Conservation (phyloP, 2,113 vertebrate genomes). For the Kryptolebias marmoratus region DNA sequence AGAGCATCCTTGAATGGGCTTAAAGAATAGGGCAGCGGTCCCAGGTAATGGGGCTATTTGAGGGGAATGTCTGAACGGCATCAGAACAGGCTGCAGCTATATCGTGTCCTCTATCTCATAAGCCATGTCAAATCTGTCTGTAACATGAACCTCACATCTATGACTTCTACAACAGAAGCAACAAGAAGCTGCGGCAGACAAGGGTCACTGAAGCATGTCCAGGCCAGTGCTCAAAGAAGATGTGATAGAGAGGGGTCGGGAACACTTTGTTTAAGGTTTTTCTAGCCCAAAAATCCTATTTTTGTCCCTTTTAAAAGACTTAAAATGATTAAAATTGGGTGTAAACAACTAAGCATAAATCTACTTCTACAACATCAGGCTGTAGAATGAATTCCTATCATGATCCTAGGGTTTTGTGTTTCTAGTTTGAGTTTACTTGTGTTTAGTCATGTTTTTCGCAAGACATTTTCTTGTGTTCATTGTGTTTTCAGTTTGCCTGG, state of each 20-base stretch:
- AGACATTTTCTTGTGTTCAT: too few relatives aligned
- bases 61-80: constrained; percentile 55
- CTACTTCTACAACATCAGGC: too few relatives aligned
- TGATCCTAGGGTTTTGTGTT: too few relatives aligned
- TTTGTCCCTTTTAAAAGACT: not conserved
- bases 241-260: not conserved
- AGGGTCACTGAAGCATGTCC: constrained; percentile 81
- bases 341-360: too few relatives aligned
- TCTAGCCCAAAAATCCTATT: not conserved
- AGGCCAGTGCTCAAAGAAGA: constrained; percentile 28
- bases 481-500: too few relatives aligned
- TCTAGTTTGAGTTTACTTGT: too few relatives aligned
- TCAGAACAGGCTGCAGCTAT: constrained; percentile 41
- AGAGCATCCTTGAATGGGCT: constrained; percentile 46
- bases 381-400: too few relatives aligned
- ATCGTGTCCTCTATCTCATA: constrained; percentile 75
- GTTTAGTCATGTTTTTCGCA: too few relatives aligned
- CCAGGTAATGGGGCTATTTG: constrained; percentile 68
- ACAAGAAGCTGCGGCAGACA: constrained; percentile 78
- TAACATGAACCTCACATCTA: constrained; percentile 75
- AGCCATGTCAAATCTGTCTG: constrained; percentile 65
- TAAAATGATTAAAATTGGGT: too few relatives aligned
- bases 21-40: constrained; percentile 56
- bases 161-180: constrained; percentile 79
- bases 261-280: not conserved